Evolutionary conservation across 1,140 invertebrate genomes (phyloP).

Genomic region (Lordiphosa mommai): DNA sequence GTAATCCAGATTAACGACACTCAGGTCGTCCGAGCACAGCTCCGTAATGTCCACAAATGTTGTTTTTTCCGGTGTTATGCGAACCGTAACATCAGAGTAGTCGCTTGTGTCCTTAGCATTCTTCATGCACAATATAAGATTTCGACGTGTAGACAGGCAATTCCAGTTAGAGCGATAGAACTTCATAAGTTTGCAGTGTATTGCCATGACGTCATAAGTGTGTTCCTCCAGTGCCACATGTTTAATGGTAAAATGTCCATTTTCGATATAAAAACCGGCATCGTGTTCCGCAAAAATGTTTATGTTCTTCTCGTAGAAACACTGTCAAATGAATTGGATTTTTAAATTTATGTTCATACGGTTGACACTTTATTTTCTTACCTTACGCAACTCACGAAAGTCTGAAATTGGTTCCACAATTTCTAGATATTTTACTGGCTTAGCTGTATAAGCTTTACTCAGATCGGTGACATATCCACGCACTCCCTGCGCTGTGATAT

Average conservation of each 20-base stretch:
- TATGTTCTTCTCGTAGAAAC: slow-evolving; percentile 43
- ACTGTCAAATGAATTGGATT: slow-evolving; percentile 2
- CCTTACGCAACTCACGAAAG: slow-evolving; percentile 50
- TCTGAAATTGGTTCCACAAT: slow-evolving; percentile 54
- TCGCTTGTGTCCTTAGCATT: slow-evolving; percentile 40
- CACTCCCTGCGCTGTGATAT: slow-evolving; percentile 45
- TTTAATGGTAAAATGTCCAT: slow-evolving; percentile 55
- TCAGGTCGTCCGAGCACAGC: slow-evolving; percentile 56
- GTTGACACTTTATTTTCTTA: slow-evolving; percentile 1
- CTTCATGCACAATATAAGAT: slow-evolving; percentile 57
- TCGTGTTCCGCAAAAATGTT: slow-evolving; percentile 70
- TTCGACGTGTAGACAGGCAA: slow-evolving; percentile 52
- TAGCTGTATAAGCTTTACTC: slow-evolving; percentile 23
- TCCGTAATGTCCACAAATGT: slow-evolving; percentile 64
- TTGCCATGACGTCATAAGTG: slow-evolving; percentile 56
- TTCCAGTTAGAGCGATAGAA: slow-evolving; percentile 64
- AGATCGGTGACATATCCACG: slow-evolving; percentile 64
- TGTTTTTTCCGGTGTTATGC: slow-evolving; percentile 48
- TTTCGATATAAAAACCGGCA: slow-evolving; percentile 65
- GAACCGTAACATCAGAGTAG: slow-evolving; percentile 27
- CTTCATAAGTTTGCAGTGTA: slow-evolving; percentile 62
- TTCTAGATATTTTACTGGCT: slow-evolving; percentile 59
- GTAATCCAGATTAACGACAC: slow-evolving; percentile 50
- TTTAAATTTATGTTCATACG: no score
- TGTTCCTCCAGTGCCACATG: slow-evolving; percentile 62